These are phyloP conservation scores for Hedya salicella DNA, from an alignment of 2,888 invertebrate species.

Conservation along the genomic window DNA sequence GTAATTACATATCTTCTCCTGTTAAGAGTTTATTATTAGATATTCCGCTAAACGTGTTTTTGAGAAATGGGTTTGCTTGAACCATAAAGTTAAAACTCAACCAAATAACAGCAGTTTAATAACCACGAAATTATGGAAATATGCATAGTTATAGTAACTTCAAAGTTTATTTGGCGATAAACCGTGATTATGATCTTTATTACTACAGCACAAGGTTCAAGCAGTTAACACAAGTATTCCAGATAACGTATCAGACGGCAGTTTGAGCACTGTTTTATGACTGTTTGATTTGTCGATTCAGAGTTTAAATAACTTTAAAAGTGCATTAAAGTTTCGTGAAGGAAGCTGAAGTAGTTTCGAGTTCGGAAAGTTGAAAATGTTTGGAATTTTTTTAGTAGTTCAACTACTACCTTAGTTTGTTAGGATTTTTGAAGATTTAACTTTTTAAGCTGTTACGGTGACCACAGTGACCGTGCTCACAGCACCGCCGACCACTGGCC, in stretches of 20 bases:
- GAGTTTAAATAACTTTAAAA: conserved; percentile 45
- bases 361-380: neutral
- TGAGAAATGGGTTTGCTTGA: too few species aligned
- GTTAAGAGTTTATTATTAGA: too few species aligned
- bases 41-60: too few species aligned
- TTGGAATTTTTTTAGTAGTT: neutral
- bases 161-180: neutral
- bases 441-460: neutral
- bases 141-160: conserved; percentile 1
- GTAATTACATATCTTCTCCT: too few species aligned
- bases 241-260: conserved; percentile 42
- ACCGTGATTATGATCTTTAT: conserved; percentile 26
- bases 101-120: neutral
- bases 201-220: conserved; percentile 4
- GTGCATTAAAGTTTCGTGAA: conserved; percentile 24
- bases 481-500: too few species aligned
- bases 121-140: neutral
- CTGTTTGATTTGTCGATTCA: conserved; percentile 50
- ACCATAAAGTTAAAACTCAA: neutral
- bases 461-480: too few species aligned
- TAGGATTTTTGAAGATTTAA: neutral
- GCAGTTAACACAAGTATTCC: conserved; percentile 43
- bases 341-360: conserved; percentile 9
- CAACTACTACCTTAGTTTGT: neutral
- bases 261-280: conserved; percentile 50